Conservation (phyloP, 2,113 vertebrate species). For the Lepus americanus region DNA sequence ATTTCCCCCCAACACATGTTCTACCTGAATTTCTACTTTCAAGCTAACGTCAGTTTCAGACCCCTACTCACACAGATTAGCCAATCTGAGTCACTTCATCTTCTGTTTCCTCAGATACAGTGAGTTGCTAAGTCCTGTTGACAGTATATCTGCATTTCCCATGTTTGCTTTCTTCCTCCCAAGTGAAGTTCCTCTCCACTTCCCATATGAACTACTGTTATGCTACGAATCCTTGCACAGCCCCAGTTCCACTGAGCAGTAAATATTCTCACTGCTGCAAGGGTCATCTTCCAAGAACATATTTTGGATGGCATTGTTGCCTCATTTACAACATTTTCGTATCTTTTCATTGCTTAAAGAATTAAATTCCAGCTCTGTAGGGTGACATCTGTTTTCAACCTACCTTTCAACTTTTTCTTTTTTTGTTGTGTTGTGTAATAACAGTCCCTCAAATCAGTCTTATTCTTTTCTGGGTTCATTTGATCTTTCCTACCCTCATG, state of each 20-base stretch:
- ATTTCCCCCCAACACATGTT: background rate
- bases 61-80: background rate
- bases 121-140: background rate
- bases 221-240: background rate
- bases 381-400: background rate
- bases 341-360: constrained; percentile 38
- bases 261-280: background rate
- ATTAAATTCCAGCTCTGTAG: background rate
- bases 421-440: background rate
- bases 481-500: background rate
- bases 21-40: background rate
- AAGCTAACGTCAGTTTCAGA: background rate
- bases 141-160: background rate
- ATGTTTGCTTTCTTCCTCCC: constrained; percentile 8
- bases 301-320: constrained; percentile 28
- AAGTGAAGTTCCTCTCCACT: background rate
- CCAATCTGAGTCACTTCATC: background rate
- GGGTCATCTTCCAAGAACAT: constrained; percentile 41
- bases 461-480: background rate
- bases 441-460: background rate
- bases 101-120: background rate
- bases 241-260: background rate
- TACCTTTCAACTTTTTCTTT: background rate
- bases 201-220: background rate
- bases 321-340: constrained; percentile 39